Evolutionary conservation across 2,888 invertebrate genomes (phyloP).

Genomic region (Cactoblastis cactorum): DNA sequence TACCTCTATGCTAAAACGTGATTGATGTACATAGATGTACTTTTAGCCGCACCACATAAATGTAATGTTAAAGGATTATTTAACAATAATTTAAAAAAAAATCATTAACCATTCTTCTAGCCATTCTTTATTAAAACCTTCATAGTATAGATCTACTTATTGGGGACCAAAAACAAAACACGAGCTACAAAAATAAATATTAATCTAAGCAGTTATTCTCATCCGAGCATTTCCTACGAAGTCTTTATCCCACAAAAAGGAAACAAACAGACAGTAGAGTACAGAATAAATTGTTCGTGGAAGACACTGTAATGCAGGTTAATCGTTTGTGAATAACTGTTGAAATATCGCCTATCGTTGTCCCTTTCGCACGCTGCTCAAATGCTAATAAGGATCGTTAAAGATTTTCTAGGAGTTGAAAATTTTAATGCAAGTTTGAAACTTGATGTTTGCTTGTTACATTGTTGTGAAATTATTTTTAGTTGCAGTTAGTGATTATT

Average conservation of each 20-base stretch:
- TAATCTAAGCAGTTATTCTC: conserved; percentile 3
- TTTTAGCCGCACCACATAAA: too few relatives aligned
- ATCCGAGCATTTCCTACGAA: conserved; percentile 14
- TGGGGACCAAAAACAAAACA: neutral
- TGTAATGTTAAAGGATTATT: too few relatives aligned
- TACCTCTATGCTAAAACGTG: too few relatives aligned
- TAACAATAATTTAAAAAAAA: too few relatives aligned
- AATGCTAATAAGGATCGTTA: neutral
- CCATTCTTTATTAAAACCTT: too few relatives aligned
- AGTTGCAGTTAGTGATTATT: too few relatives aligned
- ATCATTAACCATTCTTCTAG: too few relatives aligned
- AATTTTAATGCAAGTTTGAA: too few relatives aligned
- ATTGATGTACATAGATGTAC: too few relatives aligned
- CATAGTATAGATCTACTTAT: neutral
- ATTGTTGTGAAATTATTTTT: too few relatives aligned
- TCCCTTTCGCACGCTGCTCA: conserved; percentile 17
- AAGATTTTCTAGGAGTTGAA: neutral
- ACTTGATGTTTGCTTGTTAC: too few relatives aligned
- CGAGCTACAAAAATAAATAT: neutral
- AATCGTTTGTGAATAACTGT: conserved; percentile 56
- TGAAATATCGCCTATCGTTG: conserved; percentile 45
- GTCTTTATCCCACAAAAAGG: conserved; percentile 26
- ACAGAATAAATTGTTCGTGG: conserved; percentile 38
- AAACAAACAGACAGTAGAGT: conserved; percentile 16
- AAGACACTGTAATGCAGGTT: conserved; percentile 41